phyloP scores from a whole-genome alignment of 2,113 vertebrate genomes.

The Noctilio leporinus region DNA sequence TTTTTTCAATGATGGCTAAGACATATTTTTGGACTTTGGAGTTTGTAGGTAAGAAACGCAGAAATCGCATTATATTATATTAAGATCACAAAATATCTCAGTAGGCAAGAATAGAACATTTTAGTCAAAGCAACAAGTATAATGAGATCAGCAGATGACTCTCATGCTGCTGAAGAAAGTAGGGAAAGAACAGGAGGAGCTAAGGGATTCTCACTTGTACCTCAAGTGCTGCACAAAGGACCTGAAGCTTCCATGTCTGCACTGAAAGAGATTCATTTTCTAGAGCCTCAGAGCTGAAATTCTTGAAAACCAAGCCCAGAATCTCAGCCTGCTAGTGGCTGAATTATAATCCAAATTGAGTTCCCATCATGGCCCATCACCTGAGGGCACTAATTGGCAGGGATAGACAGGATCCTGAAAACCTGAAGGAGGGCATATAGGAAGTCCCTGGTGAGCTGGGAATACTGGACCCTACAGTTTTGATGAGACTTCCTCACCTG shows the following conservation, averaged over 20 bases:
- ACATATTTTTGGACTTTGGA: not conserved
- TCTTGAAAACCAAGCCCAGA: not conserved
- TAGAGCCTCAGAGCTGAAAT: not conserved
- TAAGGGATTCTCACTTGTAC: not conserved
- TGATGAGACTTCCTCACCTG: not conserved
- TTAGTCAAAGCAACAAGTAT: not conserved
- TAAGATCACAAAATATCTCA: not conserved
- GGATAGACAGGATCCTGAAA: not conserved
- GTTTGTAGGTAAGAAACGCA: not conserved
- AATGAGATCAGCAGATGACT: not conserved
- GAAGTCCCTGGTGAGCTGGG: not conserved
- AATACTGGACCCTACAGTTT: not conserved
- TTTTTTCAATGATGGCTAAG: not conserved
- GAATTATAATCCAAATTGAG: not conserved
- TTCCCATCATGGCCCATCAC: not conserved
- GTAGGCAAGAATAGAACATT: not conserved
- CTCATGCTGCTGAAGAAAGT: not conserved
- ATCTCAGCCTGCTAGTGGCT: not conserved
- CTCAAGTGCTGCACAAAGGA: not conserved
- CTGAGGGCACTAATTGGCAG: not conserved
- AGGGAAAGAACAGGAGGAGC: not conserved
- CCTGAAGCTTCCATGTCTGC: not conserved
- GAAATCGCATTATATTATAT: not conserved
- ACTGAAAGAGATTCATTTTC: not conserved
- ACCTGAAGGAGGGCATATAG: not conserved